phyloP scores from a whole-genome alignment of 2,888 invertebrate genomes.

The Abscondita cerata region DNA sequence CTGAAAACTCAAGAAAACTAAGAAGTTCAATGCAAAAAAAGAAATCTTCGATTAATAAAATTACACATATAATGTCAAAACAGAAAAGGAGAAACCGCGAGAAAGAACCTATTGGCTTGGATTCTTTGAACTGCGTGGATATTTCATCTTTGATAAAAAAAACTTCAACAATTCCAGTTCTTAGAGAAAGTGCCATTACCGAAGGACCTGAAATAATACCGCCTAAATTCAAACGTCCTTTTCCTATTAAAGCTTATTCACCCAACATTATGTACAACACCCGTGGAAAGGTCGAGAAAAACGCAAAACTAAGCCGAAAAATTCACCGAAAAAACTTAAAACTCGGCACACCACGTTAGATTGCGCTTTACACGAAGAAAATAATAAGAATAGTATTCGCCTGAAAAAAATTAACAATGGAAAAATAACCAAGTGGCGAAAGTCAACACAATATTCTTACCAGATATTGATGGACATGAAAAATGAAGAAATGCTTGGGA shows the following conservation, averaged over 20 bases:
- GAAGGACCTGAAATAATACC: too few relatives aligned
- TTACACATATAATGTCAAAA: background rate
- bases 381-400: too few relatives aligned
- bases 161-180: background rate
- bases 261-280: too few relatives aligned
- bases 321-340: background rate
- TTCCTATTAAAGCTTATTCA: conserved; percentile 14
- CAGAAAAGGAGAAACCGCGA: conserved; percentile 14
- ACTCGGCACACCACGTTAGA: background rate
- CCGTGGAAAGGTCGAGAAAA: background rate
- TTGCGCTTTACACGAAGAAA: background rate
- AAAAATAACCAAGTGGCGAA: background rate
- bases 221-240: too few relatives aligned
- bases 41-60: background rate
- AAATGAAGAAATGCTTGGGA: too few relatives aligned
- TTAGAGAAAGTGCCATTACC: too few relatives aligned
- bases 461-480: too few relatives aligned
- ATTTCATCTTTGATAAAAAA: background rate
- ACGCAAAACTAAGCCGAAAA: too few relatives aligned
- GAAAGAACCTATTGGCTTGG: background rate
- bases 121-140: background rate
- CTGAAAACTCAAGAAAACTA: too few relatives aligned
- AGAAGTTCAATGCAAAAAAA: too few relatives aligned
- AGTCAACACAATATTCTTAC: too few relatives aligned
- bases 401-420: background rate